Base-by-base conservation (phyloP, 2,113 vertebrate genomes). In the Mungos mungo region DNA sequence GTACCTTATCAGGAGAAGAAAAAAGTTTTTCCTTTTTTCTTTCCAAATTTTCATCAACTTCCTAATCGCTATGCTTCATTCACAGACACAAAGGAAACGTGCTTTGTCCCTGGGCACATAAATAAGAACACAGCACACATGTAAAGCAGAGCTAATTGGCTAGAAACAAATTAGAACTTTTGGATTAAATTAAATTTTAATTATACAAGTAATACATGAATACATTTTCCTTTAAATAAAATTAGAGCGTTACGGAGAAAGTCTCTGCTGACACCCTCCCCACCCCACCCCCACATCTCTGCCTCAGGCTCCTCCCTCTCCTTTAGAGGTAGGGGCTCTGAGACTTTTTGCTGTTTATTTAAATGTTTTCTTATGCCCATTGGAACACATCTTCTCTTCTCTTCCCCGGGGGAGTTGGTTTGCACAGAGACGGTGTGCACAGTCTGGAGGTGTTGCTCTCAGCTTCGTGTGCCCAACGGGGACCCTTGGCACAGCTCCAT, bases 111-210 rank as follows among this genome's bases (percentile, higher is more conserved):
- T 81, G 90, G 79, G 87, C 90, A 88, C 69, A 81, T 38, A 94
- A 77, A 93, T 57, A 71, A 95, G 90, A 93, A 90, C 69, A 68
- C 87, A 95, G 88, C 68, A 83, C 81, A 93, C 81, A 77, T 85
- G 84, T 71, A 96, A 96, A 93, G 81, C 68, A 95, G 84, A 93
- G 63, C 52, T 97, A 96, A 97, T 96, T 97, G 94, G 71, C 90
- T 95, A 63, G 90, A 97, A 97, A 96, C 93, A 85, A 92, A 94
- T 95, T 90, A 35, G 65, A 94, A 96, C 82, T 96, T 96, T 93
- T 94, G 87, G 97, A 90, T 98, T 97, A 97, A 98, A 96, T 90
- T 95, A 97, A 98, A 96, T 90, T 95, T 96, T 87, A 96, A 96
- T 97, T 97, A 94, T 68, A 88, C 69, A 97, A 96, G 81, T 95